Base-by-base conservation (phyloP, 2,888 invertebrate genomes). In the Operophtera brumata region DNA sequence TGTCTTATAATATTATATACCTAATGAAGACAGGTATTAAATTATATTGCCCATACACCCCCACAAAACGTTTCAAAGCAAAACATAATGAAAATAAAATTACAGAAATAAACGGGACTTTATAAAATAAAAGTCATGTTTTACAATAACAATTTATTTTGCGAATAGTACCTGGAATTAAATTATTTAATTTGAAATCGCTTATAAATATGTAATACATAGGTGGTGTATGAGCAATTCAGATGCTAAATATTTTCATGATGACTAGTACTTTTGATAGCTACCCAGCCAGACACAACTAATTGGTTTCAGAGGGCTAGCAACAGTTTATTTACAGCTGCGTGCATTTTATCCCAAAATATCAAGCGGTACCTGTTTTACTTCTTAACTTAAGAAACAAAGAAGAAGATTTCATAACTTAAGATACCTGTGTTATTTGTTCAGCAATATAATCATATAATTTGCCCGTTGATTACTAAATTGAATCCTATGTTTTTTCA, bases 181-280 rank as follows among this genome's bases (percentile, higher is more conserved):
- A 57, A 60, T 57, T 55, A 48, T 61, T 62, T 59, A 57, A 54
- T 57, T 64, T 59, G 54, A 50, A 49, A 54, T 54, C 35, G 39
- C 71, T 79, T 83, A 82, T 73, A 72, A 73, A 49, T 64, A 61
- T 61, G 73, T 70, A 72, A 77, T 81, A 77, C 69, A 82, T 78
- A 82, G 82, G 86, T 85, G 89, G 89, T 89, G 89, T 89, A 89
- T 89, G 89, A 89, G 89, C 89, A 88, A 88, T 87, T 83, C 62
- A 75, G 72, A 73, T 68, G 69, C 69, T 66, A 59, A 36, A 34
- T 48, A 48, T 43, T 47, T 52, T 52, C 2, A 44, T 28, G 30
- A 44, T 45, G 52, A 52, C 52, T 52, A 32, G 41, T 52, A 48
- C 26, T 48, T 50, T 36, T 34, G 37, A 37, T 54, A 36, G 28